A percentile compares a stretch with the other conserved stretches of the same genome.
These are phyloP conservation scores for Prorops nasuta DNA, from an alignment of 1,140 invertebrate species.

Conservation along the genomic window DNA sequence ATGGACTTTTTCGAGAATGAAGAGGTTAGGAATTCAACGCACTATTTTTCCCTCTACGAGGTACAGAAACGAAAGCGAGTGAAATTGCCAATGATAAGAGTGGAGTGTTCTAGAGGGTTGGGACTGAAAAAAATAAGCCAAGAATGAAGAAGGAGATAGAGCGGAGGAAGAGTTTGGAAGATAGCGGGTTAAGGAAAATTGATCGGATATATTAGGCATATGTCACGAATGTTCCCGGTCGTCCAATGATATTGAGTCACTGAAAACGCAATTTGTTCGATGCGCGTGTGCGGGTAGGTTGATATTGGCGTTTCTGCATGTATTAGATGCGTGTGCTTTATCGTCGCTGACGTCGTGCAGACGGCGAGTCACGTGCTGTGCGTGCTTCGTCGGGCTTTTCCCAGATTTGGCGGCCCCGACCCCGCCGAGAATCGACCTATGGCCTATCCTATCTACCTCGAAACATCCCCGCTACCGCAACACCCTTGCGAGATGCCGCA, in stretches of 20 bases:
- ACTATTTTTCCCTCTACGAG: too few species aligned
- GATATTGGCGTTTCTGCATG: neutral
- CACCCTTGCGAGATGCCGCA: slow-evolving; percentile 15
- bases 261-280: slow-evolving; percentile 35
- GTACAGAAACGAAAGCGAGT: too few species aligned
- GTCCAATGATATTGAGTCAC: slow-evolving; percentile 22
- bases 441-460: slow-evolving; percentile 9
- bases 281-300: neutral
- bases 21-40: too few species aligned
- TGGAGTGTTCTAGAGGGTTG: too few species aligned
- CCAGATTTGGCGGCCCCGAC: slow-evolving; percentile 45
- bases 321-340: slow-evolving; percentile 44
- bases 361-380: slow-evolving; percentile 38
- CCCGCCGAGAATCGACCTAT: neutral
- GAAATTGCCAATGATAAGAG: too few species aligned
- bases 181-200: too few species aligned
- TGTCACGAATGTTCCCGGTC: too few species aligned
- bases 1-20: too few species aligned
- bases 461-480: slow-evolving; percentile 21
- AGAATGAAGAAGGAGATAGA: too few species aligned
- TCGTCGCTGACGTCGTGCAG: slow-evolving; percentile 31
- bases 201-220: too few species aligned
- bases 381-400: slow-evolving; percentile 44
- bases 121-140: too few species aligned
- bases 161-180: too few species aligned